These are phyloP conservation scores for Candoia aspera DNA, from an alignment of 2,113 vertebrate species.

Conservation along the genomic window DNA sequence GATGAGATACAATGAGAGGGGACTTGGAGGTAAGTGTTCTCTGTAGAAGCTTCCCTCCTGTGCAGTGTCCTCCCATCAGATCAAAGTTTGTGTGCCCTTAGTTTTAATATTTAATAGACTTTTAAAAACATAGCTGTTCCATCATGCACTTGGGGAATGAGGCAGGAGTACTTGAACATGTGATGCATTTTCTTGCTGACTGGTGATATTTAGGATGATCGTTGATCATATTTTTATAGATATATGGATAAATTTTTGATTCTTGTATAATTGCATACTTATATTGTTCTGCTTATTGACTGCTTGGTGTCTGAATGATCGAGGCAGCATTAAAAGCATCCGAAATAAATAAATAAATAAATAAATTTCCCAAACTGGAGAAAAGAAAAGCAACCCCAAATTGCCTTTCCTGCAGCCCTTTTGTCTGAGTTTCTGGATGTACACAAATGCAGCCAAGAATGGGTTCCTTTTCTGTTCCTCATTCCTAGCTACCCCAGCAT, in stretches of 20 bases:
- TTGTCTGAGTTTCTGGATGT: background rate
- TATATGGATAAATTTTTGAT: background rate
- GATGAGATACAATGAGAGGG: background rate
- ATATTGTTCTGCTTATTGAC: background rate
- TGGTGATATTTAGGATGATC: background rate
- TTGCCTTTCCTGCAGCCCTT: background rate
- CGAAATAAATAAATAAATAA: background rate
- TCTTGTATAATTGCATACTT: background rate
- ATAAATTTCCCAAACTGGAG: background rate
- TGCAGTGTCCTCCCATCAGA: background rate
- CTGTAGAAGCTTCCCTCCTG: background rate
- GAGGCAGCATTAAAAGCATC: background rate
- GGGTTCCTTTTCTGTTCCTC: background rate
- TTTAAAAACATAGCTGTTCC: background rate
- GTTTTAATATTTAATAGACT: background rate
- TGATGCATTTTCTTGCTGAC: background rate
- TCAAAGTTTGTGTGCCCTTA: background rate
- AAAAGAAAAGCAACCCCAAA: background rate
- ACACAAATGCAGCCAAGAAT: background rate
- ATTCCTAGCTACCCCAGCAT: background rate
- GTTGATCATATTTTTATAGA: background rate
- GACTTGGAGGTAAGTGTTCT: background rate
- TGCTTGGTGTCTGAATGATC: background rate
- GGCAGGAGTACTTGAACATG: background rate
- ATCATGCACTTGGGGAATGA: background rate